phyloP scores from a whole-genome alignment of 2,797 vertebrate genomes.

The Tapirus indicus region DNA sequence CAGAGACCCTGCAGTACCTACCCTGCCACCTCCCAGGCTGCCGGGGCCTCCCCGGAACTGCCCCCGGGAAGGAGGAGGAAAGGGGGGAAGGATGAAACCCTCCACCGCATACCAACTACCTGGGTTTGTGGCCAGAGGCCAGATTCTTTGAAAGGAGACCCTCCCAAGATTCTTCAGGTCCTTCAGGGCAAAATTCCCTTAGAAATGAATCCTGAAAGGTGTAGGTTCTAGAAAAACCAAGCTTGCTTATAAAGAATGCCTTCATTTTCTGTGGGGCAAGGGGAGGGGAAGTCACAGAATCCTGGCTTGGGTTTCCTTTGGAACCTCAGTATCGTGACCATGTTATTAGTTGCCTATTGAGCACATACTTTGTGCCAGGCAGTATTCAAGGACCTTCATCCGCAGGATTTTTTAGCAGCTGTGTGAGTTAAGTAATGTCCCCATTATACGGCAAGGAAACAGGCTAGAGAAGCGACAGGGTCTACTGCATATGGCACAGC shows the following conservation, averaged over 20 bases:
- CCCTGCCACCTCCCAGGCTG: not conserved
- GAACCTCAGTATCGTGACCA: not conserved
- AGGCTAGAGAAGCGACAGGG: not conserved
- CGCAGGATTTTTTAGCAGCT: not conserved
- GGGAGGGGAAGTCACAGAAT: conserved; percentile 74
- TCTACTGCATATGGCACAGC: rapidly evolving
- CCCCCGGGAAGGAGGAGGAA: not conserved
- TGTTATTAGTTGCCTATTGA: not conserved
- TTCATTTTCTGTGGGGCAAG: conserved; percentile 81
- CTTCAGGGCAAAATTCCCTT: conserved; percentile 65
- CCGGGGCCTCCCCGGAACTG: not conserved
- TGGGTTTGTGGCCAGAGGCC: not conserved
- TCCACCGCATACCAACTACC: too few relatives aligned
- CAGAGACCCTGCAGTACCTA: not conserved
- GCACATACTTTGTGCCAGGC: not conserved
- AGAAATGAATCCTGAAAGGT: conserved; percentile 74
- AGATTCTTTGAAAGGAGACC: not conserved
- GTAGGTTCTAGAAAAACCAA: conserved; percentile 40
- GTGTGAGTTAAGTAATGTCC: not conserved
- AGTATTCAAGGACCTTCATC: not conserved
- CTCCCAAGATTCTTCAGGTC: conserved; percentile 23
- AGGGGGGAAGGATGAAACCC: not conserved
- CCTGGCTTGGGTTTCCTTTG: conserved; percentile 69
- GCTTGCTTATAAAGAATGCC: conserved; percentile 78
- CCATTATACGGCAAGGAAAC: not conserved